Conservation (phyloP, 2,113 vertebrate species). For the Lepus americanus region DNA sequence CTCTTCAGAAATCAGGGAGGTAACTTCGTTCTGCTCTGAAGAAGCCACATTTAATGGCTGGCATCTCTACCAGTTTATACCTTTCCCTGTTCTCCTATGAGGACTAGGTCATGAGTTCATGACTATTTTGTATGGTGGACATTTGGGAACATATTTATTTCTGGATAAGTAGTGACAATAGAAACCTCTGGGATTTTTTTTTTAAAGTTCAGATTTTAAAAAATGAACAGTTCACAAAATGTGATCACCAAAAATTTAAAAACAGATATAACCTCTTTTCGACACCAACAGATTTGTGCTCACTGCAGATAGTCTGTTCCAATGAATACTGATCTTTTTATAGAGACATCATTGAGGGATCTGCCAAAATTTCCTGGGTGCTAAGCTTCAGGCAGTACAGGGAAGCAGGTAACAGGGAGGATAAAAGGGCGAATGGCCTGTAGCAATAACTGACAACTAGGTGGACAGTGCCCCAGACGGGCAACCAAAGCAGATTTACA, state of each 20-base stretch:
- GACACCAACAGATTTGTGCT: neutral
- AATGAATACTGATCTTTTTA: slow-evolving; percentile 46
- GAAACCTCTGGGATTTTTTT: neutral
- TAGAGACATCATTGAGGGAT: slow-evolving; percentile 35
- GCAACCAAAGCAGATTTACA: neutral
- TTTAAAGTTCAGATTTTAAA: neutral
- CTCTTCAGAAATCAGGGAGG: neutral
- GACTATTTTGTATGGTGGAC: neutral
- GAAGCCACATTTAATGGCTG: rapidly evolving
- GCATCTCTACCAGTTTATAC: neutral
- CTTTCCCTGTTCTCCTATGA: neutral
- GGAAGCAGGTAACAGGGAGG: neutral
- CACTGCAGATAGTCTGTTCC: neutral
- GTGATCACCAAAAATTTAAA: neutral
- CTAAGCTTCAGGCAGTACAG: slow-evolving; percentile 35
- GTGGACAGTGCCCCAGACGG: neutral
- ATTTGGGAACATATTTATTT: neutral
- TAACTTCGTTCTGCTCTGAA: neutral
- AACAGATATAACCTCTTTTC: neutral
- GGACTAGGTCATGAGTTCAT: neutral
- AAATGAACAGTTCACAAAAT: neutral
- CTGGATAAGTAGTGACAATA: neutral
- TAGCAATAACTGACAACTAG: neutral
- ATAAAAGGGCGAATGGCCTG: neutral
- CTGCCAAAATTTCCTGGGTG: slow-evolving; percentile 28